Conservation (phyloP, 2,797 vertebrate species). For the Aselliscus stoliczkanus region DNA sequence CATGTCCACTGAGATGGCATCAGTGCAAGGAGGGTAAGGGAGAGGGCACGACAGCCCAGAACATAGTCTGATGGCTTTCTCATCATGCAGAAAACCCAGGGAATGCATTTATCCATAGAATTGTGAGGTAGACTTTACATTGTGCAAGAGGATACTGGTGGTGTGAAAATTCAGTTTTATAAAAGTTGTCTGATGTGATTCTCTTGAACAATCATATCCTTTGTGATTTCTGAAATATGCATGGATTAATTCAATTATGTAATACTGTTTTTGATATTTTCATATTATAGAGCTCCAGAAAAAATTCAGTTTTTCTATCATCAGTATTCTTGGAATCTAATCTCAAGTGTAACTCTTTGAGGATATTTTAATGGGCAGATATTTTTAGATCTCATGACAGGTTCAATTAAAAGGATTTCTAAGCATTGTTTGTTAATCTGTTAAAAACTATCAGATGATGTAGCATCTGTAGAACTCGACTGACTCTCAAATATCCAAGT, state of each 20-base stretch:
- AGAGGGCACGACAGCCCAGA: not conserved
- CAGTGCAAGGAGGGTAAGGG: not conserved
- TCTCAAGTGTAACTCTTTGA: not conserved
- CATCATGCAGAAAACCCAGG: not conserved
- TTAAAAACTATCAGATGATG: not conserved
- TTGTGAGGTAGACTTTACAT: not conserved
- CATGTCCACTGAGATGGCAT: not conserved
- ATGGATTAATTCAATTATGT: not conserved
- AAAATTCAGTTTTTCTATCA: not conserved
- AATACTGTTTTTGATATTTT: not conserved
- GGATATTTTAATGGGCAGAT: not conserved
- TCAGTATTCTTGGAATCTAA: not conserved
- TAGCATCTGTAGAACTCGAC: not conserved
- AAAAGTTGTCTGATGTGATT: not conserved
- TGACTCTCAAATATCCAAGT: not conserved
- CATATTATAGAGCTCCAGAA: not conserved
- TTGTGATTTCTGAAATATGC: not conserved
- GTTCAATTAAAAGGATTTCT: not conserved
- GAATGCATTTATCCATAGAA: not conserved
- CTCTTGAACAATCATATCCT: not conserved
- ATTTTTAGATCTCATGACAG: not conserved
- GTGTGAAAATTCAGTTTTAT: not conserved
- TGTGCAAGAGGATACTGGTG: not conserved
- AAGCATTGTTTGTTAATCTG: not conserved
- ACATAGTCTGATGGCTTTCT: not conserved